These are phyloP conservation scores for Lepus americanus DNA, from an alignment of 2,113 vertebrate species.

Conservation along the genomic window DNA sequence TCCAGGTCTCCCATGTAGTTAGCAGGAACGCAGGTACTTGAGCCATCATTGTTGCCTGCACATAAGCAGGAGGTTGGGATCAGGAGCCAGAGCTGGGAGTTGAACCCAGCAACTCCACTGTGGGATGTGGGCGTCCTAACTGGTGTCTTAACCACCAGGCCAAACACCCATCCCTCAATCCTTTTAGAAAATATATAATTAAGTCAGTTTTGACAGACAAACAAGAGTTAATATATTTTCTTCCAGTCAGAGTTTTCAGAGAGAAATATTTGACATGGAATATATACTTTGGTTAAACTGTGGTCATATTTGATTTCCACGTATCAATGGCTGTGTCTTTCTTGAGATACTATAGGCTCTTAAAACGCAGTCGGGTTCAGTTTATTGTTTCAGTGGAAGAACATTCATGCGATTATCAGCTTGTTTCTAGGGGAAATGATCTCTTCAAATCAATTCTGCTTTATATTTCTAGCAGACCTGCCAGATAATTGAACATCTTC, in stretches of 20 bases:
- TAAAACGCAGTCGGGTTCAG: slow-evolving; percentile 60
- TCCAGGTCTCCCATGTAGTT: too few species aligned
- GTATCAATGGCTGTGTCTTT: slow-evolving; percentile 76
- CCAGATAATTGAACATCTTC: not conserved
- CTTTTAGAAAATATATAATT: not conserved
- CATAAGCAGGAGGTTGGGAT: too few species aligned
- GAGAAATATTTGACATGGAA: not conserved
- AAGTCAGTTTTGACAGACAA: not conserved
- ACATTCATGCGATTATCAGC: slow-evolving; percentile 71
- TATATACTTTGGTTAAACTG: slow-evolving; percentile 19
- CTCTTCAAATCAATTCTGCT: slow-evolving; percentile 58
- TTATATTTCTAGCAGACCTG: not conserved
- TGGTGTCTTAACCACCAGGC: too few species aligned
- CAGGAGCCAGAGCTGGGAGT: too few species aligned
- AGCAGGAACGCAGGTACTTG: too few species aligned
- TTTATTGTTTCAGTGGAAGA: slow-evolving; percentile 71
- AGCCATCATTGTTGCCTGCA: too few species aligned
- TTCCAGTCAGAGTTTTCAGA: slow-evolving; percentile 3
- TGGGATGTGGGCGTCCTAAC: too few species aligned
- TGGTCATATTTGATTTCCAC: slow-evolving; percentile 65
- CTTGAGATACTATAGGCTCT: slow-evolving; percentile 78
- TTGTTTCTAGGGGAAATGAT: slow-evolving; percentile 45
- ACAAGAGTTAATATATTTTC: not conserved
- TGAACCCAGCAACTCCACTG: too few species aligned
- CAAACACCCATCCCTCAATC: not conserved